Conservation (phyloP, 2,797 vertebrate genomes). For the Paramormyrops hopkinsi region DNA sequence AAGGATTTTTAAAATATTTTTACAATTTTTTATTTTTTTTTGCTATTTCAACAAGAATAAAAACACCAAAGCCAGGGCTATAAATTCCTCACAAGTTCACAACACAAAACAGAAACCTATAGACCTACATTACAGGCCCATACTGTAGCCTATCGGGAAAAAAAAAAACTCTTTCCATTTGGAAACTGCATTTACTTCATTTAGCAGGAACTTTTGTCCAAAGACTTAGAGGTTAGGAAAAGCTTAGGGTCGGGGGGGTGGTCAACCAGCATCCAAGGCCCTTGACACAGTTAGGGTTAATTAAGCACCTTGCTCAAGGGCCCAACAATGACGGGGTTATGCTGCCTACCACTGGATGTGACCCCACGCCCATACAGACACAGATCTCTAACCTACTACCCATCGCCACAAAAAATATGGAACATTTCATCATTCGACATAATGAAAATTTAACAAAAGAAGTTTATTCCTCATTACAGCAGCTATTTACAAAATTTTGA, state of each 20-base stretch:
- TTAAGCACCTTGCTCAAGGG: neutral
- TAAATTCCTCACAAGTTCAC: neutral
- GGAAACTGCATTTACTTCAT: neutral
- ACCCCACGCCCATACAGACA: neutral
- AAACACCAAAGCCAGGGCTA: neutral
- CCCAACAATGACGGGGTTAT: neutral
- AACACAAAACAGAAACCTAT: neutral
- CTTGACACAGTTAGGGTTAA: neutral
- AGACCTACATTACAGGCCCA: neutral
- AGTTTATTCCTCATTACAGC: neutral
- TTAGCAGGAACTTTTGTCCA: neutral
- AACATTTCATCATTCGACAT: neutral
- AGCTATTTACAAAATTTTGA: neutral
- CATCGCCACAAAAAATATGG: neutral
- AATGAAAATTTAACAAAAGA: neutral
- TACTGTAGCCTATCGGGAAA: neutral
- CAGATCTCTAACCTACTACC: neutral
- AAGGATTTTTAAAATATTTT: neutral
- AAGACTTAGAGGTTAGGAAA: neutral
- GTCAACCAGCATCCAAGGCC: neutral
- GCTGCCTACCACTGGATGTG: neutral
- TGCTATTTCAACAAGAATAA: neutral
- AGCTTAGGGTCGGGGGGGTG: neutral
- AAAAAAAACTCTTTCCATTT: neutral
- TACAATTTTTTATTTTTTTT: neutral